Percentiles rank a stretch among this genome's conserved stretches.
phyloP scores from a whole-genome alignment of 2,888 invertebrate species.

The Erebia epiphron region DNA sequence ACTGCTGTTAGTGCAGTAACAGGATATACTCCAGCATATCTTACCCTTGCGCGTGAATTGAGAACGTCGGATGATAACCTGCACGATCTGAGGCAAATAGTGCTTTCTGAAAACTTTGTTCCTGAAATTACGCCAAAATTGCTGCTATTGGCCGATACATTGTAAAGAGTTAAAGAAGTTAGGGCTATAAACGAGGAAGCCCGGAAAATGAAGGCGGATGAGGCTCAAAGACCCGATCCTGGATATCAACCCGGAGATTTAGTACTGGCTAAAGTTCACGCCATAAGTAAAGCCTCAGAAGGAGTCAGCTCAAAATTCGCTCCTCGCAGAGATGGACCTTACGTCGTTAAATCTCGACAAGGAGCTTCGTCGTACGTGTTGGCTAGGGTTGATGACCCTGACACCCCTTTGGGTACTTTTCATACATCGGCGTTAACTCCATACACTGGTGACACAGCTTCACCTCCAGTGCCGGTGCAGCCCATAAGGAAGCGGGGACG shows the following conservation, averaged over 20 bases:
- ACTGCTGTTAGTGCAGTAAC: background rate
- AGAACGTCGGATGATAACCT: slow-evolving; percentile 37
- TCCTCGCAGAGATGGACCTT: slow-evolving; percentile 27
- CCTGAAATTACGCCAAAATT: slow-evolving; percentile 39
- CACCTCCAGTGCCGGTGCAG: background rate
- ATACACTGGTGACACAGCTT: background rate
- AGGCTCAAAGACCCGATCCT: slow-evolving; percentile 21
- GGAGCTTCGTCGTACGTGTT: background rate
- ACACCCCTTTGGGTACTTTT: background rate
- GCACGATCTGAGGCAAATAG: slow-evolving; percentile 23
- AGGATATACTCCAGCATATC: slow-evolving; percentile 34
- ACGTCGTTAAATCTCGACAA: slow-evolving; percentile 2
- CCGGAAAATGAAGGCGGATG: background rate
- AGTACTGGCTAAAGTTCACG: background rate
- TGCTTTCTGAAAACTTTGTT: slow-evolving; percentile 46
- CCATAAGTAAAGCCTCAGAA: background rate
- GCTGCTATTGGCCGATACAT: slow-evolving; percentile 2
- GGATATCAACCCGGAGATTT: background rate
- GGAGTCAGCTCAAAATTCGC: background rate
- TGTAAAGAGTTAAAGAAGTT: background rate
- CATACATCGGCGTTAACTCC: background rate
- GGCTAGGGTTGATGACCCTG: background rate
- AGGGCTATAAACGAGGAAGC: background rate
- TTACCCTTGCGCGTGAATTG: slow-evolving; percentile 44
- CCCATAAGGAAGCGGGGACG: background rate